Evolutionary conservation across 2,113 vertebrate species (phyloP).

Genomic region (Mus pahari): DNA sequence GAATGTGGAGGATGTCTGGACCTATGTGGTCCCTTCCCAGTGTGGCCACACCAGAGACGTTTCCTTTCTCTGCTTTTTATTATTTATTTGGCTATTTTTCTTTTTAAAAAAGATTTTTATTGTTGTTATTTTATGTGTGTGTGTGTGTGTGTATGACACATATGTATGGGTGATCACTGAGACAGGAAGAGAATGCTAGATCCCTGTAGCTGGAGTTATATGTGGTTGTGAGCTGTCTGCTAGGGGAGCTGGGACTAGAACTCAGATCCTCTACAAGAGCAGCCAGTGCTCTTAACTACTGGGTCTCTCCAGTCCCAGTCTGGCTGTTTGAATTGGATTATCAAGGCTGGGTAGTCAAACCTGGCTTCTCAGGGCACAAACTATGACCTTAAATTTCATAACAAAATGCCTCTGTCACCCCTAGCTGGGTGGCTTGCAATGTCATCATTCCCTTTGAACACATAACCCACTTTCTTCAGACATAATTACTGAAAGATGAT

Average conservation of each 20-base stretch:
- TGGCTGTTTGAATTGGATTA: neutral
- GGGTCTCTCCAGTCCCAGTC: neutral
- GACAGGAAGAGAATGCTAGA: neutral
- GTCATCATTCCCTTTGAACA: neutral
- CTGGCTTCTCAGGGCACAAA: neutral
- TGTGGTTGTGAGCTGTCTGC: neutral
- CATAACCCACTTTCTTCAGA: neutral
- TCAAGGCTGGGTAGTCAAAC: neutral
- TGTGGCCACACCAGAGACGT: neutral
- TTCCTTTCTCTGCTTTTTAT: neutral
- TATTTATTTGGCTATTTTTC: neutral
- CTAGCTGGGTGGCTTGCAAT: neutral
- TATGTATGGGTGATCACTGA: neutral
- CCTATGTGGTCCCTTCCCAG: neutral
- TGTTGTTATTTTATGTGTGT: neutral
- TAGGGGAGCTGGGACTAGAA: neutral
- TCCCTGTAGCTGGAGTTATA: neutral
- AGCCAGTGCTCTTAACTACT: neutral
- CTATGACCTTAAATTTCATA: neutral
- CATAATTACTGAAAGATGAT: neutral
- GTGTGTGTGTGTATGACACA: neutral
- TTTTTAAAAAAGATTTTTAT: neutral
- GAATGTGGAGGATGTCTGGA: neutral
- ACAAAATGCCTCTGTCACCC: neutral
- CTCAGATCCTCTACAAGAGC: neutral